A percentile compares a stretch with the other conserved stretches of the same genome.
phyloP scores from a whole-genome alignment of 2,113 vertebrate species.

The Nothobranchius furzeri region DNA sequence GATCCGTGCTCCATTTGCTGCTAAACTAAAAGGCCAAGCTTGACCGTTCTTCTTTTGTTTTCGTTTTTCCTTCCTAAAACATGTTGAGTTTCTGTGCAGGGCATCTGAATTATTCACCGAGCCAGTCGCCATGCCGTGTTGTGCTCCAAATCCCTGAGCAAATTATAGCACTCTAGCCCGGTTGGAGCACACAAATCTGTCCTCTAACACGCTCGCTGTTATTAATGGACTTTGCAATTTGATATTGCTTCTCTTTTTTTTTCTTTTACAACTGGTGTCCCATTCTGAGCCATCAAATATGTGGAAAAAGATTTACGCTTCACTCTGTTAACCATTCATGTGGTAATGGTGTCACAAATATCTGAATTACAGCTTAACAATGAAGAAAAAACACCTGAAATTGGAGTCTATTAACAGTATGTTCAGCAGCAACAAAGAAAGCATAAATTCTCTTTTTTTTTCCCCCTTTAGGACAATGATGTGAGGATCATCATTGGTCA shows the following conservation, averaged over 20 bases:
- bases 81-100: constrained; percentile 36
- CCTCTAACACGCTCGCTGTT: constrained; percentile 44
- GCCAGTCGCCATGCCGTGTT: constrained; percentile 50
- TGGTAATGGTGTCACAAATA: too few species aligned
- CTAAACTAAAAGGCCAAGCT: constrained; percentile 37
- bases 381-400: neutral
- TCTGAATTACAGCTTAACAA: neutral
- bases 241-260: constrained; percentile 31
- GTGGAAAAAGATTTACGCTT: too few species aligned
- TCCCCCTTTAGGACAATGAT: constrained; percentile 87
- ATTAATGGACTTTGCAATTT: constrained; percentile 42
- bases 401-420: neutral
- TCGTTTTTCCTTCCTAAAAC: constrained; percentile 27
- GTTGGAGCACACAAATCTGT: constrained; percentile 43
- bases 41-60: constrained; percentile 36
- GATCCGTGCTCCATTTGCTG: neutral
- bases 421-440: neutral
- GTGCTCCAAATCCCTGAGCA: constrained; percentile 51
- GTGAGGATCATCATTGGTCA: constrained; percentile 98
- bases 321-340: too few species aligned
- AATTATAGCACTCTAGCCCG: constrained; percentile 43
- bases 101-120: constrained; percentile 70
- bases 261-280: too few species aligned
- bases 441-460: neutral
- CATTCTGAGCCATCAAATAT: too few species aligned